These are phyloP conservation scores for Parochlus steinenii DNA, from an alignment of 2,888 invertebrate species.

Conservation along the genomic window DNA sequence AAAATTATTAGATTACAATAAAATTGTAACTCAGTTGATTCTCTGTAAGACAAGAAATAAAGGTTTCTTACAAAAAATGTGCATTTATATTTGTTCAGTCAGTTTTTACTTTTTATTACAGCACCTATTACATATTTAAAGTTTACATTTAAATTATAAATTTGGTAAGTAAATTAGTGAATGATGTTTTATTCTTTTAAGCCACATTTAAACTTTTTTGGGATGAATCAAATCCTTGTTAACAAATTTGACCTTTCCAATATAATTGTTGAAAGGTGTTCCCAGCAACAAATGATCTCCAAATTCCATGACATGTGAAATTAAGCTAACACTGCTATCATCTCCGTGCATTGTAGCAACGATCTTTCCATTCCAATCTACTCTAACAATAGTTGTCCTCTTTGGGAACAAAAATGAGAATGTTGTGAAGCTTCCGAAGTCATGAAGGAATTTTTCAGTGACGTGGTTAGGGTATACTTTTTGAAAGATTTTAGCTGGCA, in stretches of 20 bases:
- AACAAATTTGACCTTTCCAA: slow-evolving; percentile 42
- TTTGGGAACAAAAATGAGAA: slow-evolving; percentile 27
- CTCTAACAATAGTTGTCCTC: slow-evolving; percentile 40
- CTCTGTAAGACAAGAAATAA: too few relatives aligned
- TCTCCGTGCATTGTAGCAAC: slow-evolving; percentile 47
- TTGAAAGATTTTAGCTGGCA: slow-evolving; percentile 45
- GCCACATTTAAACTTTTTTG: too few relatives aligned
- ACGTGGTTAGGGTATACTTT: slow-evolving; percentile 46
- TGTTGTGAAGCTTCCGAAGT: slow-evolving; percentile 49
- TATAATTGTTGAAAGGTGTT: slow-evolving; percentile 46
- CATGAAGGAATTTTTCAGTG: slow-evolving; percentile 41
- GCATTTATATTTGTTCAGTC: too few relatives aligned
- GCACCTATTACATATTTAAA: too few relatives aligned
- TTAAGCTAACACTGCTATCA: slow-evolving; percentile 34
- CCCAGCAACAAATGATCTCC: slow-evolving; percentile 49
- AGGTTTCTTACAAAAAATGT: too few relatives aligned
- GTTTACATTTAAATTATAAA: too few relatives aligned
- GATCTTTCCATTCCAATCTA: slow-evolving; percentile 56
- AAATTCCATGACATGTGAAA: slow-evolving; percentile 51
- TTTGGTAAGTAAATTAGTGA: too few relatives aligned
- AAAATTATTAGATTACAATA: too few relatives aligned
- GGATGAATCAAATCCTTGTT: slow-evolving; percentile 28
- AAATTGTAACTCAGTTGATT: too few relatives aligned
- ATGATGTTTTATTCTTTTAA: too few relatives aligned
- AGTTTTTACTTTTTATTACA: too few relatives aligned